Evolutionary conservation across 1,140 invertebrate species (phyloP).

Genomic region (Caenorhabditis briggsae): DNA sequence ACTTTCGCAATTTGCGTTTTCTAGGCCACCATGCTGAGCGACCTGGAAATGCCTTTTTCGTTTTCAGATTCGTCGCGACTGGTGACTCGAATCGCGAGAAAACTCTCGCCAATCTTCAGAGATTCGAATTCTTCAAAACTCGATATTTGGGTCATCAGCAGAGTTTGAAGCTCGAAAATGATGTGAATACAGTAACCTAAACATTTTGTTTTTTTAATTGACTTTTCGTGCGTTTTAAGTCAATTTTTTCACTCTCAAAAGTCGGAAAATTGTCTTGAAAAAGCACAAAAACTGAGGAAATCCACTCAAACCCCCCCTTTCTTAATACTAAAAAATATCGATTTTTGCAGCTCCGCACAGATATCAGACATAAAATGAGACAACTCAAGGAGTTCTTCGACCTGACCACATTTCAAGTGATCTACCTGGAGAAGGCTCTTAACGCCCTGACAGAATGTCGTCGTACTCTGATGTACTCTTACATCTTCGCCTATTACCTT

Average conservation of each 20-base stretch:
- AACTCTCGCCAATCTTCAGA: constrained; percentile 89
- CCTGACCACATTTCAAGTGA: constrained; percentile 81
- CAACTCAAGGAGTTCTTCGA: neutral
- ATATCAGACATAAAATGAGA: constrained; percentile 81
- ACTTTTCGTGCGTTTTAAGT: too few species aligned
- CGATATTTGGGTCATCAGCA: constrained; percentile 99
- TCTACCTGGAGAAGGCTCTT: constrained; percentile 95
- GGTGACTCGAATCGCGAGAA: constrained; percentile 79
- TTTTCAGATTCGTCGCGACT: neutral
- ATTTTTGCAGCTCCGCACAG: neutral
- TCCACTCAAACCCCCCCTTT: too few species aligned
- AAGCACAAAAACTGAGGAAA: too few species aligned
- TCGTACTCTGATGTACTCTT: constrained; percentile 98
- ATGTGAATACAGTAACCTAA: constrained; percentile 79
- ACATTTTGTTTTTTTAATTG: neutral
- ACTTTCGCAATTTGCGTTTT: too few species aligned
- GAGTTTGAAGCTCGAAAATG: constrained; percentile 95
- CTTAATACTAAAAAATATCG: too few species aligned
- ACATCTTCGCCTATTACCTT: constrained; percentile 98
- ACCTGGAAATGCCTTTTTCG: too few species aligned
- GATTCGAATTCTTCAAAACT: constrained; percentile 98
- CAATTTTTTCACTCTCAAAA: too few species aligned
- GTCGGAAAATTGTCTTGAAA: too few species aligned
- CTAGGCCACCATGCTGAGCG: too few species aligned
- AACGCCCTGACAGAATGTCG: constrained; percentile 94